Evolutionary conservation across 2,113 vertebrate species (phyloP).

Genomic region (Eulemur macaco): DNA sequence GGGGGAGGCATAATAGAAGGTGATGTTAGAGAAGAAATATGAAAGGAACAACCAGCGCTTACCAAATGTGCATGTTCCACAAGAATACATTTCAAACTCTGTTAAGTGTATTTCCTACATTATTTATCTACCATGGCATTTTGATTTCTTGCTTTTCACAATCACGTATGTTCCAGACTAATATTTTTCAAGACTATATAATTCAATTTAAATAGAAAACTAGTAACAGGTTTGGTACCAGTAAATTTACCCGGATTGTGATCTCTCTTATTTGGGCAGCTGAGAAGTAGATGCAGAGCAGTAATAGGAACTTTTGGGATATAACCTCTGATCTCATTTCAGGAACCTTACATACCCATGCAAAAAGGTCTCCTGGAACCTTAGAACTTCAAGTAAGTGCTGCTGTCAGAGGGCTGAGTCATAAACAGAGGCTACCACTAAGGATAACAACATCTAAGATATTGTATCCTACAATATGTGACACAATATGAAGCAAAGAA

Average conservation of each 20-base stretch:
- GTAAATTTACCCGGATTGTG: background rate
- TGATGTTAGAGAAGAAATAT: background rate
- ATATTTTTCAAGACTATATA: constrained; percentile 22
- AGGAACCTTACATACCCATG: background rate
- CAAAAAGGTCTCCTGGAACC: background rate
- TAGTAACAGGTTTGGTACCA: background rate
- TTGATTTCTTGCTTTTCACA: constrained; percentile 38
- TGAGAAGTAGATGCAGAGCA: background rate
- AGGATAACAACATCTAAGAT: background rate
- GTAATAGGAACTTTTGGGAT: background rate
- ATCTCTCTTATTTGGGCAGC: background rate
- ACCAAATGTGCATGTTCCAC: background rate
- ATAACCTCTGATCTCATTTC: background rate
- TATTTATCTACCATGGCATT: background rate
- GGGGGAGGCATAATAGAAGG: background rate
- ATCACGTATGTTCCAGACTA: background rate
- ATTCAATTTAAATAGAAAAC: constrained; percentile 47
- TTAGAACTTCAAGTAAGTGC: background rate
- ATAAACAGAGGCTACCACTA: background rate
- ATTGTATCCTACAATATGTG: background rate
- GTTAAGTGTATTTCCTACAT: background rate
- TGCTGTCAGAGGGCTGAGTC: background rate
- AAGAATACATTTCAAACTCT: background rate
- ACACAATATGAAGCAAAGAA: background rate
- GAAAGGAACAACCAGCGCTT: background rate